These are phyloP conservation scores for Tragopan temminckii DNA, from an alignment of 2,797 vertebrate genomes.

Conservation along the genomic window DNA sequence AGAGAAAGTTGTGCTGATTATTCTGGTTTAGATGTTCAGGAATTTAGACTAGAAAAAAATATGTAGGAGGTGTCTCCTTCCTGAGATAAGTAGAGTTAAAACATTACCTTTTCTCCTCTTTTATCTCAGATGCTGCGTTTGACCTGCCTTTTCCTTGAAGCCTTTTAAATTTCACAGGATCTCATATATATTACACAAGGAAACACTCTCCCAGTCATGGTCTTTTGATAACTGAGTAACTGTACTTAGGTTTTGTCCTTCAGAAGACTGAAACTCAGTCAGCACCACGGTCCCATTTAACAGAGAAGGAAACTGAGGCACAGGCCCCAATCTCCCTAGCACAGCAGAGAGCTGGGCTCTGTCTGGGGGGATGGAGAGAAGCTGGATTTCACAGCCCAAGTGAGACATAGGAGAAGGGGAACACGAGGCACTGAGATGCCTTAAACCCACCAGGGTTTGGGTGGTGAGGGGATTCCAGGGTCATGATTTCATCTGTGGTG, in stretches of 20 bases:
- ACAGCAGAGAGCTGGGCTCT: background rate
- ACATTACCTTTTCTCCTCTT: background rate
- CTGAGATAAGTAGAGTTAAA: background rate
- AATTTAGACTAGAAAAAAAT: background rate
- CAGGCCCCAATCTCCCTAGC: background rate
- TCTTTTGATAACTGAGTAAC: background rate
- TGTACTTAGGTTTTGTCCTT: background rate
- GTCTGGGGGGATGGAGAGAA: background rate
- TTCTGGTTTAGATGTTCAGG: background rate
- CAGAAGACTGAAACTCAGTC: background rate
- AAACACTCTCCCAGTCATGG: background rate
- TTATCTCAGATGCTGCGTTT: background rate
- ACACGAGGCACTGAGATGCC: background rate
- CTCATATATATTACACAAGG: background rate
- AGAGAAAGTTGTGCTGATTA: background rate
- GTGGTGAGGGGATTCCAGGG: background rate
- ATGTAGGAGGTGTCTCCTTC: background rate
- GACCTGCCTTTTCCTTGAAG: background rate
- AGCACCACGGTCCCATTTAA: background rate
- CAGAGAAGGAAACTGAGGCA: background rate
- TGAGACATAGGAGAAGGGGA: background rate
- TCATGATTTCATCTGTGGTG: background rate
- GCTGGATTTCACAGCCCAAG: background rate
- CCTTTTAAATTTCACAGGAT: background rate
- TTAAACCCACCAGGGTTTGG: rapidly evolving